Evolutionary conservation across 2,113 vertebrate genomes (phyloP), one percentile per base, ranked within the genome.

Genomic region (Puma concolor): DNA sequence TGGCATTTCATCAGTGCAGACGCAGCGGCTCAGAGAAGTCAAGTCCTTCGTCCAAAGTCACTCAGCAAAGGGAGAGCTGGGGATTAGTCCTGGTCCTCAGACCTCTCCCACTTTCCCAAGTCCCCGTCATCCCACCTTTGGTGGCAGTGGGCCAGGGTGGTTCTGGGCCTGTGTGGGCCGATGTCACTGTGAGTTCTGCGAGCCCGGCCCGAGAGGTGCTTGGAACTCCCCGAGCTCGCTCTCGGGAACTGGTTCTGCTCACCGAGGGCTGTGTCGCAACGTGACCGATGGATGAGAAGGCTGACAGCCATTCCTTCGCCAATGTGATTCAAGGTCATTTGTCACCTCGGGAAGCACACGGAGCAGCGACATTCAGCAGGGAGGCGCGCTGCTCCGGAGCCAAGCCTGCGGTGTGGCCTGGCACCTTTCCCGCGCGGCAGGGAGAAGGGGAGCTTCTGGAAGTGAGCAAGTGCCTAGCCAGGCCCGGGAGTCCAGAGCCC

Each of bases 141-240:
- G 67, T 89, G 97, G 93, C 96, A 52, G 33, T 1, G 4, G 64
- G 97, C 95, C 97, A 94, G 44, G 66, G 83, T 2, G 5, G 74
- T 92, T 88, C 96, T 80, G 71, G 91, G 95, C 87, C 97, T 88
- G 91, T 93, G 87, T 93, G 87, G 94, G 54, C 89, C 44, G 97
- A 93, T 92, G 84, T 96, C 97, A 95, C 95, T 63, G 41, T 91
- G 86, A 91, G 92, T 90, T 95, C 95, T 97, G 82, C 95, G 97
- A 98, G 97, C 72, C 54, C 93, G 91, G 93, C 95, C 97, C 48
- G 83, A 91, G 98, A 97, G 95, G 92, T 94, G 60, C 97, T 89
- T 88, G 96, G 19, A 52, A 41, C 88, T 83, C 97, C 97, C 85
- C 81, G 77, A 71, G 95, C 84, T 69, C 80, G 88, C 94, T 95